A percentile compares a stretch with the other conserved stretches of the same genome.
Conservation (phyloP, 2,888 invertebrate species). For the Trimorus sp. region DNA sequence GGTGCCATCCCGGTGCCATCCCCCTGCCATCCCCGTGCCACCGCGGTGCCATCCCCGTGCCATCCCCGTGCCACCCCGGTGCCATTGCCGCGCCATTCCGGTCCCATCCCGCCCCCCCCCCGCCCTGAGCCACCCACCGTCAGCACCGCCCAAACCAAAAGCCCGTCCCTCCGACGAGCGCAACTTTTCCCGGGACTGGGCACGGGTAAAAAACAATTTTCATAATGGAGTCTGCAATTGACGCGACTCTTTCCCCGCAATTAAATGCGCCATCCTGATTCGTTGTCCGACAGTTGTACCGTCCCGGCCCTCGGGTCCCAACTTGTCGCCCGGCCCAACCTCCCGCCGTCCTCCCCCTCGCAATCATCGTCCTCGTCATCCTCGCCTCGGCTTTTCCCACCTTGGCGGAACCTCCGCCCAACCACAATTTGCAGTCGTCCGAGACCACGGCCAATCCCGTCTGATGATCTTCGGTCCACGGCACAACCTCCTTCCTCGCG, state of each 20-base stretch:
- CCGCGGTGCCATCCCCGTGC: too few relatives aligned
- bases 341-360: slow-evolving; percentile 16
- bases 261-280: slow-evolving; percentile 26
- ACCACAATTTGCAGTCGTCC: slow-evolving; percentile 61
- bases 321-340: not conserved
- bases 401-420: slow-evolving; percentile 54
- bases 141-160: too few relatives aligned
- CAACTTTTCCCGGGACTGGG: too few relatives aligned
- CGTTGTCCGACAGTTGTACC: slow-evolving; percentile 2
- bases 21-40: too few relatives aligned
- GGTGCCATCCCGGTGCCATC: too few relatives aligned
- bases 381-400: slow-evolving; percentile 57
- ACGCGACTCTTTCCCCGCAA: slow-evolving; percentile 5
- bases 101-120: too few relatives aligned
- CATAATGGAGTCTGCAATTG: slow-evolving; percentile 38
- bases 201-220: slow-evolving; percentile 21
- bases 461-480: slow-evolving; percentile 64
- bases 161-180: too few relatives aligned
- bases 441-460: slow-evolving; percentile 63
- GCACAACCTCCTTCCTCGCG: slow-evolving; percentile 66
- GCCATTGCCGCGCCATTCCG: too few relatives aligned
- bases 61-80: too few relatives aligned
- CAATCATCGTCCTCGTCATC: slow-evolving; percentile 49
- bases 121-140: too few relatives aligned
- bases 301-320: slow-evolving; percentile 19